Base-by-base conservation (phyloP, 2,113 vertebrate species). In the Cinclus cinclus region DNA sequence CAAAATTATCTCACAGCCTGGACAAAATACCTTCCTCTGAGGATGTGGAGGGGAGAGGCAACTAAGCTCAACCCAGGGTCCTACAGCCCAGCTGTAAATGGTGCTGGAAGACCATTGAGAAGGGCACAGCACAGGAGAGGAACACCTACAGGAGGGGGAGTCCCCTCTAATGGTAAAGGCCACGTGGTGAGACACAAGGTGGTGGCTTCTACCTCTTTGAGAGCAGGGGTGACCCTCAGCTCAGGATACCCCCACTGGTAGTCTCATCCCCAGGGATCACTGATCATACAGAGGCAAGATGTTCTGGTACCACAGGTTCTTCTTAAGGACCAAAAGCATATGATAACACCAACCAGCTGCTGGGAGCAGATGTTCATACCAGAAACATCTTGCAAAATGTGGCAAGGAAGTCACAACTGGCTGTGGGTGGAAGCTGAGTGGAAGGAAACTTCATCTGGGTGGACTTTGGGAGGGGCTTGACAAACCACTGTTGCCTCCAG, bases 101-200 rank as follows among this genome's bases (percentile, higher is more conserved):
- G 9, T 2, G 4, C 47, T 63, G 56, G 37, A 27, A 71, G 30
- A 42, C 12, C 53, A 28, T 2, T 0, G 0, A 68, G 39, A 41
- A 73, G n/a, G 23, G 35, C 30, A 49, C 33, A 37, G 28, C 30
- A n/a, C 18, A 20, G 56, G 31, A 52, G 11, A 15, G 28, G 49
- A 89, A 58, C 31, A 15, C 15, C 24, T 2, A 4, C 41, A 60
- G 75, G 77, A 95, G 50, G 28, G 33, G 37, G n/a, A 60, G 41
- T 24, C 31, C 35, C 71, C 62, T 75, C 21, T 1, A 0, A 27
- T 37, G 18, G 27, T 6, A 68, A 56, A 85, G 67, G 76, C 15
- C 28, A 68, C 4, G 2, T 3, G n/a, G 28, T 39, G 24, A 62
- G 37, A n/a, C 22, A 86, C 7, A 6, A 18, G 13, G 20, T 25